phyloP scores from a whole-genome alignment of 2,797 vertebrate species.

The Anniella stebbinsi region DNA sequence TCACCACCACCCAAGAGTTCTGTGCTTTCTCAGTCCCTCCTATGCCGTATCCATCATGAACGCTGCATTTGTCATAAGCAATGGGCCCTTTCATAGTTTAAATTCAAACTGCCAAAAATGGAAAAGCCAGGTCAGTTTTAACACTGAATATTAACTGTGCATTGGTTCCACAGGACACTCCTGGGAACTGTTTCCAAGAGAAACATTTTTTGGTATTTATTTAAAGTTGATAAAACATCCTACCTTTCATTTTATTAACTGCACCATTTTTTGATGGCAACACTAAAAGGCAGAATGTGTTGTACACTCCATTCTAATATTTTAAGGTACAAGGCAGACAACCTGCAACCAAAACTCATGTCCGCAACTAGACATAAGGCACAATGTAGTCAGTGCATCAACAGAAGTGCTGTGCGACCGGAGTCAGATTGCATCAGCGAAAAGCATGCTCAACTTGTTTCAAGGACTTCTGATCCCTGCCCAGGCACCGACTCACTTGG shows the following conservation, averaged over 20 bases:
- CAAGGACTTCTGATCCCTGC: not conserved
- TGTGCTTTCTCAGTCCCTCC: slow-evolving; percentile 55
- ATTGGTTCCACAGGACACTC: slow-evolving; percentile 38
- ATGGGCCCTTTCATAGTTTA: slow-evolving; percentile 71
- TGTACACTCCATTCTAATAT: not conserved
- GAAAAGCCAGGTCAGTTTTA: slow-evolving; percentile 63
- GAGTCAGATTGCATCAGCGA: not conserved
- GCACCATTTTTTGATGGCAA: not conserved
- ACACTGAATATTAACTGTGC: slow-evolving; percentile 51
- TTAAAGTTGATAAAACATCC: not conserved
- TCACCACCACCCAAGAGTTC: slow-evolving; percentile 36
- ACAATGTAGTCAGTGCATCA: not conserved
- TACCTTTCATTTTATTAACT: not conserved
- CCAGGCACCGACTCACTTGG: not conserved
- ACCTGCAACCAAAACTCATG: not conserved
- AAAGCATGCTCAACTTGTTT: not conserved
- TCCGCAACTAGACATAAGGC: not conserved
- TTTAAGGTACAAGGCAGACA: not conserved
- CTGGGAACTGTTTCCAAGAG: slow-evolving; percentile 14
- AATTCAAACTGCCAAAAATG: slow-evolving; percentile 69
- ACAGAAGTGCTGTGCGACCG: not conserved
- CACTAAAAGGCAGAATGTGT: not conserved
- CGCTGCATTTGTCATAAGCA: slow-evolving; percentile 65
- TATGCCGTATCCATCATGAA: slow-evolving; percentile 68
- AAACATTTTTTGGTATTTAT: slow-evolving; percentile 13